Percentiles rank a stretch among this genome's conserved stretches.
Conservation (phyloP, 2,797 vertebrate genomes). For the Gambelia wislizenii region DNA sequence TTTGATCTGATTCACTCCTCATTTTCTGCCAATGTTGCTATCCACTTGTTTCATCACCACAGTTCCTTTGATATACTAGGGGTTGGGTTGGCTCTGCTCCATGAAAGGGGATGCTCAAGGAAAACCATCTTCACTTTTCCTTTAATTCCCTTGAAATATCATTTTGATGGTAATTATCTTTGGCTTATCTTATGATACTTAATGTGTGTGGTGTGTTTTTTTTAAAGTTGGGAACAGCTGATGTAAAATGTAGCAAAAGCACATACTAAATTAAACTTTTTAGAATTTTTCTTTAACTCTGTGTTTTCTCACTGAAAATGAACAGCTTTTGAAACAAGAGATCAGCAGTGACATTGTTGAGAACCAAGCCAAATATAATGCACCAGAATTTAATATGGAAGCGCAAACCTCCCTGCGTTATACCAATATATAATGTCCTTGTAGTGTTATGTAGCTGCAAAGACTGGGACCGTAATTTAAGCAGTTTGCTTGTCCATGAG, state of each 20-base stretch:
- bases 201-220: neutral
- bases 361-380: neutral
- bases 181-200: constrained; percentile 20
- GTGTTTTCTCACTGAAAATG: neutral
- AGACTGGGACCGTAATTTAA: constrained; percentile 42
- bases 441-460: constrained; percentile 29
- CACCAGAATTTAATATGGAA: constrained; percentile 18
- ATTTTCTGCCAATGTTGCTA: no score
- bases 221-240: constrained; percentile 20
- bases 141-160: neutral
- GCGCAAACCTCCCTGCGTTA: neutral
- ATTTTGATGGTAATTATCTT: neutral
- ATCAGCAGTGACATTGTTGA: neutral
- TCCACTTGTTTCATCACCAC: no score
- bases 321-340: neutral
- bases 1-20: no score
- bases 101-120: no score
- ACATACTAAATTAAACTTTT: neutral
- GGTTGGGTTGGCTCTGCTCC: no score
- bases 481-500: constrained; percentile 34
- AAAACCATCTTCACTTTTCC: neutral
- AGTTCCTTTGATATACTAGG: no score
- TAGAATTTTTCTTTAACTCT: constrained; percentile 4
- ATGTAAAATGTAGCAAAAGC: neutral
- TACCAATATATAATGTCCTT: constrained; percentile 24